Evolutionary conservation across 1,140 invertebrate species (phyloP).

Genomic region (Magallana ariakensis): DNA sequence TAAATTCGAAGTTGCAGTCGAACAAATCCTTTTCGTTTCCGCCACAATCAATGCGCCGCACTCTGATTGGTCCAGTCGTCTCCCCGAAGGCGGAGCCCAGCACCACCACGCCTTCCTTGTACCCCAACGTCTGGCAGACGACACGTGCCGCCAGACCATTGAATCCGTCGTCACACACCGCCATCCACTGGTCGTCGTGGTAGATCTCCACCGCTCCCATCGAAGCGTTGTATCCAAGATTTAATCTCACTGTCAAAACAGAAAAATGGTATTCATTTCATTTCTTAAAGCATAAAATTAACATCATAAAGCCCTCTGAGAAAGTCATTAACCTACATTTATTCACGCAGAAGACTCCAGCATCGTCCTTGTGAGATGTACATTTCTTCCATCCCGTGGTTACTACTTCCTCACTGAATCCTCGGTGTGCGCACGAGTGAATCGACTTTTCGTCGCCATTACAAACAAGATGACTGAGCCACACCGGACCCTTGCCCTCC

Average conservation of each 20-base stretch:
- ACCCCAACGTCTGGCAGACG: constrained; percentile 61
- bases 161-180: constrained; percentile 69
- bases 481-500: constrained; percentile 65
- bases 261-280: neutral
- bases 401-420: constrained; percentile 58
- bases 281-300: too few relatives aligned
- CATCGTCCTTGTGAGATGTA: constrained; percentile 65
- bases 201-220: constrained; percentile 71
- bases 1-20: constrained; percentile 56
- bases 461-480: constrained; percentile 69
- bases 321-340: constrained; percentile 47
- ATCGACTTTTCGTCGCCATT: constrained; percentile 67
- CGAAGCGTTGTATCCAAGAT: constrained; percentile 60
- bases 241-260: constrained; percentile 64
- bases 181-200: constrained; percentile 62
- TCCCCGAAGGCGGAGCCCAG: constrained; percentile 67
- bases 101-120: constrained; percentile 51
- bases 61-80: constrained; percentile 54
- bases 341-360: constrained; percentile 66
- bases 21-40: constrained; percentile 63
- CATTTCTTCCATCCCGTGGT: constrained; percentile 53
- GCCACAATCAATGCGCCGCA: constrained; percentile 61
- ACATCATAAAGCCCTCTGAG: too few relatives aligned
- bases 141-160: constrained; percentile 61
- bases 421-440: constrained; percentile 68